phyloP scores from a whole-genome alignment of 2,797 vertebrate species.

The Hafferia zeledoni region DNA sequence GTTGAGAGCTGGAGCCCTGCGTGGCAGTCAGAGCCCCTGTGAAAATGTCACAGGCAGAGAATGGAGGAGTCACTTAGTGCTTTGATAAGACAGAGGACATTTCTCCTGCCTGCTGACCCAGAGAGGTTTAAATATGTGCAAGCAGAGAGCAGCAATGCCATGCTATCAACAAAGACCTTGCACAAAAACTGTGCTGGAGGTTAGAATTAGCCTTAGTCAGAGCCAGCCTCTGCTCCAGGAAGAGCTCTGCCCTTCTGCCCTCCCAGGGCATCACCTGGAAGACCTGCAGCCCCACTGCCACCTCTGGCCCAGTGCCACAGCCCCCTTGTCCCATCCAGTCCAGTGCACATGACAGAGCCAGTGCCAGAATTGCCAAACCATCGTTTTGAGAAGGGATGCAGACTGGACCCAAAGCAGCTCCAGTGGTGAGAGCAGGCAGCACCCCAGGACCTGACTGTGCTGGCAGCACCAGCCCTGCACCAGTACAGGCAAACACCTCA shows the following conservation, averaged over 20 bases:
- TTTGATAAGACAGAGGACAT: background rate
- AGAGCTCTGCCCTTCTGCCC: background rate
- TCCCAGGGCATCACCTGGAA: no score
- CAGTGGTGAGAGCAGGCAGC: rapidly evolving
- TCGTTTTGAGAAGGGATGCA: background rate
- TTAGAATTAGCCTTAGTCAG: background rate
- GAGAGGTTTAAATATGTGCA: background rate
- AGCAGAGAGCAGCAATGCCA: background rate
- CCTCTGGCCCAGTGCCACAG: background rate
- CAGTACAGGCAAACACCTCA: background rate
- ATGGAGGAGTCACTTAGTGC: background rate
- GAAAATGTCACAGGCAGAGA: background rate
- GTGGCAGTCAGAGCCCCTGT: background rate
- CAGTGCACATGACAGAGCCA: rapidly evolving
- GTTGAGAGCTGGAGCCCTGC: background rate
- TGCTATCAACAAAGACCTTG: rapidly evolving
- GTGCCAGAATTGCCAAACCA: background rate
- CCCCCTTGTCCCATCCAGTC: background rate
- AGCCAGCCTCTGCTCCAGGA: background rate
- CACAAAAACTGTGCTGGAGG: background rate
- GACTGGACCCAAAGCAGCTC: background rate
- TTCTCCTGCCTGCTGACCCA: background rate
- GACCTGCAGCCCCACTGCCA: background rate
- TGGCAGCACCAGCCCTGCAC: background rate
- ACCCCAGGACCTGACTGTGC: background rate